phyloP scores from a whole-genome alignment of 1,140 invertebrate species.

The Leptinotarsa defecta region DNA sequence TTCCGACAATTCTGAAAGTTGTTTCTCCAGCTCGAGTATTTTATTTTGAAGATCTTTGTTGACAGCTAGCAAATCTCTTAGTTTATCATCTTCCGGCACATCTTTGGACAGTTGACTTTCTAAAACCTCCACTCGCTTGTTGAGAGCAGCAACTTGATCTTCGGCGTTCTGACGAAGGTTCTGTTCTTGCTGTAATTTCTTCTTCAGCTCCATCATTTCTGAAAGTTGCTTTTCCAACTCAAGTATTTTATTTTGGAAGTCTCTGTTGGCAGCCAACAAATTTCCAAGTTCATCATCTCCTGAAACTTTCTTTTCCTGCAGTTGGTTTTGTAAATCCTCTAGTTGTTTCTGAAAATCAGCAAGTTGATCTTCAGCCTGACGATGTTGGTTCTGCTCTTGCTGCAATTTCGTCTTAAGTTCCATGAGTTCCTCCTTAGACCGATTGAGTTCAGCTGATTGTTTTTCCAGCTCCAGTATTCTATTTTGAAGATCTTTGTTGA shows the following conservation, averaged over 20 bases:
- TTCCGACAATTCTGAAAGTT: not conserved
- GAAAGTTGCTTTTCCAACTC: too few relatives aligned
- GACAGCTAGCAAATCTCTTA: not conserved
- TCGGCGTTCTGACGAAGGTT: not conserved
- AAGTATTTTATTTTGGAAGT: too few relatives aligned
- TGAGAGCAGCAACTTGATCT: not conserved
- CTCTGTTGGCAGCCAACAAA: not conserved
- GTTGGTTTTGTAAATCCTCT: constrained; percentile 24
- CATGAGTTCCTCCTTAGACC: not conserved
- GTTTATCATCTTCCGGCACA: not conserved
- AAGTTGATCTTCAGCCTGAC: too few relatives aligned
- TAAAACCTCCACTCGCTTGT: constrained; percentile 22
- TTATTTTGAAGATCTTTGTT: not conserved
- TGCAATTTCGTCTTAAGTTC: not conserved
- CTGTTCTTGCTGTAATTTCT: not conserved
- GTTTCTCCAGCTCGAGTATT: too few relatives aligned
- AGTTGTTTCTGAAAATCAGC: constrained; percentile 19
- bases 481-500: not conserved
- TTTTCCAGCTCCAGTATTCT: too few relatives aligned
- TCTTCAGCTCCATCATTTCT: not conserved
- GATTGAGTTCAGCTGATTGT: too few relatives aligned
- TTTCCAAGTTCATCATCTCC: not conserved
- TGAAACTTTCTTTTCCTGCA: not conserved
- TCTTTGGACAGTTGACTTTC: constrained; percentile 12
- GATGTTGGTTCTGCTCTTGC: not conserved